These are phyloP conservation scores for Gracilinanus agilis DNA, from an alignment of 2,113 vertebrate genomes.

Conservation along the genomic window DNA sequence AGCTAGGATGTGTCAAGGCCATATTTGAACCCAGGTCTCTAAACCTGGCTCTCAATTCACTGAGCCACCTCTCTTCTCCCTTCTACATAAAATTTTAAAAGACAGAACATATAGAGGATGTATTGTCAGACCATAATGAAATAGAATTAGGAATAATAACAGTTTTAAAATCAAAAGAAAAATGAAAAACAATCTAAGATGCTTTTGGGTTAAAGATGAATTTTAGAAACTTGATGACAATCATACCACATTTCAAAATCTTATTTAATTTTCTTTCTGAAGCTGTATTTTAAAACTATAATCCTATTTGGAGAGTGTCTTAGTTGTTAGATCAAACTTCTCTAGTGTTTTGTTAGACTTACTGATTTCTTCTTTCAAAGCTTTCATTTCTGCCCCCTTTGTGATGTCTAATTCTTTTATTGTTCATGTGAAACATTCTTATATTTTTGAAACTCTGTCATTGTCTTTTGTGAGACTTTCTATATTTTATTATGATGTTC, in stretches of 20 bases:
- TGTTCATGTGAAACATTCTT: background rate
- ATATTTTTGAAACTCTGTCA: background rate
- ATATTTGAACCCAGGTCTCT: too few species aligned
- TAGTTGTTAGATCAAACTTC: background rate
- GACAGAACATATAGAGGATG: background rate
- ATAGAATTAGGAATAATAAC: background rate
- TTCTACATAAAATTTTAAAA: background rate
- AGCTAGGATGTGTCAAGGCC: too few species aligned
- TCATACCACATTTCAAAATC: background rate
- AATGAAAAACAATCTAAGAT: background rate
- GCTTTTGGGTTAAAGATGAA: background rate
- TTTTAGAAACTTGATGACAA: background rate
- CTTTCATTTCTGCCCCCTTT: background rate
- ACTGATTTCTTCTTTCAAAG: background rate
- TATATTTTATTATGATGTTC: background rate
- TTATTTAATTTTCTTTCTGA: background rate
- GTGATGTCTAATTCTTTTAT: background rate
- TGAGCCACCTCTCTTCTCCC: too few species aligned
- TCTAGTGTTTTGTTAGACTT: background rate
- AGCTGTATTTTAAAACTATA: background rate
- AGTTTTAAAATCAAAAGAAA: background rate
- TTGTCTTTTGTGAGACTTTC: background rate
- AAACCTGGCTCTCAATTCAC: too few species aligned
- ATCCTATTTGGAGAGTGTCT: background rate
- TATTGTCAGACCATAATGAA: background rate